Conservation (phyloP, 2,888 invertebrate species). For the Trilocha varians region DNA sequence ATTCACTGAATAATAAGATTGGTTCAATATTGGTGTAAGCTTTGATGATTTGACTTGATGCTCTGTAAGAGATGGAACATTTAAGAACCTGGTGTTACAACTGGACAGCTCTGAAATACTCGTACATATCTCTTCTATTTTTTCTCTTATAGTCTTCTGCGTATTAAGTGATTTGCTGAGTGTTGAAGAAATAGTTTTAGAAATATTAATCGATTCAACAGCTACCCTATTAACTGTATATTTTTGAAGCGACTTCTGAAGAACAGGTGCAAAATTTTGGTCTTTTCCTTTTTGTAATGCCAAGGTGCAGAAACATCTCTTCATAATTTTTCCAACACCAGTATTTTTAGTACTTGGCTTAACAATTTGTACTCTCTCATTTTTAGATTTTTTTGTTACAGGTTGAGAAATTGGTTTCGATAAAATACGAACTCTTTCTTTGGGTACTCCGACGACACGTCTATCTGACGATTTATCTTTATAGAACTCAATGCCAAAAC, state of each 20-base stretch:
- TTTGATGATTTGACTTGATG: not conserved
- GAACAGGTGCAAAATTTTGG: not conserved
- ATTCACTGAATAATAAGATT: not conserved
- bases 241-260: not conserved
- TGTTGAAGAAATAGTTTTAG: not conserved
- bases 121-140: not conserved
- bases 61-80: not conserved
- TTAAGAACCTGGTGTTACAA: not conserved
- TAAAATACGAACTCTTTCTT: constrained; percentile 7
- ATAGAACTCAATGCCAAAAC: constrained; percentile 29
- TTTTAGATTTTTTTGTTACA: not conserved
- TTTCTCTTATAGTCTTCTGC: not conserved
- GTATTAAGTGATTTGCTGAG: not conserved
- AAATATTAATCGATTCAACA: not conserved
- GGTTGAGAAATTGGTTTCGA: constrained; percentile 5
- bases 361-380: not conserved
- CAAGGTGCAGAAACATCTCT: constrained; percentile 9
- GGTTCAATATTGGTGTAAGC: not conserved
- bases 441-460: not conserved
- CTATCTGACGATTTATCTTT: constrained; percentile 14
- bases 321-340: constrained; percentile 5
- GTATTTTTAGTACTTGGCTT: constrained; percentile 3
- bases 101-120: not conserved
- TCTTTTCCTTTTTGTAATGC: not conserved
- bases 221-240: not conserved